Percentiles rank a stretch among this genome's conserved stretches.
phyloP scores from a whole-genome alignment of 1,140 invertebrate genomes.

The Eriocheir sinensis region DNA sequence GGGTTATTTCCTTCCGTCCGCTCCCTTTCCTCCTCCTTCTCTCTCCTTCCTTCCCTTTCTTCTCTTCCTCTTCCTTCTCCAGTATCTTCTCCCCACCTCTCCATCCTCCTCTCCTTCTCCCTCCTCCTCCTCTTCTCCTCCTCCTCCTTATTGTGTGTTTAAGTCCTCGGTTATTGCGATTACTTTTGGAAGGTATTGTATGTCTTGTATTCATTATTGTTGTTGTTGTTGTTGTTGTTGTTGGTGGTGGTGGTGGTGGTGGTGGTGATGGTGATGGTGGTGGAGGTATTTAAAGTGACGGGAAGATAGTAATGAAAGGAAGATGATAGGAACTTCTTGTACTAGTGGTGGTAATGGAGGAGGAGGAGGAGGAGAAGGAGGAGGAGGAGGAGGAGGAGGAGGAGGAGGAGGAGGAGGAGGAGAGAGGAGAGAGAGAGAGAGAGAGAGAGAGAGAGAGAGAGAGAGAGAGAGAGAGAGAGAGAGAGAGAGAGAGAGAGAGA shows the following conservation, averaged over 20 bases:
- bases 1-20: neutral
- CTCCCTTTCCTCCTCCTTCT: neutral
- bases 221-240: neutral
- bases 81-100: neutral
- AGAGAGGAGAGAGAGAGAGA: neutral
- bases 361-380: neutral
- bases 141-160: neutral
- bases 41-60: neutral
- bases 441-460: neutral
- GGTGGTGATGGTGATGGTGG: neutral
- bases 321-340: neutral
- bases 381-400: neutral
- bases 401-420: neutral
- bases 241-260: neutral
- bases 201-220: neutral
- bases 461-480: neutral
- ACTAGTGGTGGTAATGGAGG: neutral
- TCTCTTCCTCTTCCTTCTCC: conserved; percentile 6
- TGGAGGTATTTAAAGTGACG: neutral
- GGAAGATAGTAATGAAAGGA: neutral
- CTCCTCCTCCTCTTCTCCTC: neutral
- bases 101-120: neutral
- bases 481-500: conserved; percentile 34
- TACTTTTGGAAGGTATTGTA: no score
- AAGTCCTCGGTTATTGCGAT: no score